Evolutionary conservation across 2,888 invertebrate species (phyloP), one percentile per base, ranked within the genome.

Genomic region (Pandemis corylana): DNA sequence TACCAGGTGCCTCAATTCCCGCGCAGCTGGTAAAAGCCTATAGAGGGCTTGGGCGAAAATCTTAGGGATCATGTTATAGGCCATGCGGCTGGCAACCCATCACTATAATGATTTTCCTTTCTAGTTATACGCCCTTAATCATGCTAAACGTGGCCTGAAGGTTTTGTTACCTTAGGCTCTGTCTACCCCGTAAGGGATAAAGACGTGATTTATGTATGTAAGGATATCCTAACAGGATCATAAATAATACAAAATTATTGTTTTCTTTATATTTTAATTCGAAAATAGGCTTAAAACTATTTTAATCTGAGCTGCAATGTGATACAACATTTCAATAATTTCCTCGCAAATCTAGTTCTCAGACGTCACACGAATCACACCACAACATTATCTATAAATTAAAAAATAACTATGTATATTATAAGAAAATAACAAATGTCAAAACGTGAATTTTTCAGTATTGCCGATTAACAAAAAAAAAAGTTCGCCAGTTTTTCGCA

Each of bases 231-330:
- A 28, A 59, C 6, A 36, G 62, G 62, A 41, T 13, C 62, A 41
- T 2, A 81, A 82, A 83, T 77, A 80, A 80, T 76, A 81, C 76
- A 76, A 74, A 65, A 49, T 44, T 44, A 72, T 76, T 81, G 82
- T 87, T 88, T 88, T 85, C 81, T 85, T 89, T 88, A 87, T 90
- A 90, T 92, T 92, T 91, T 91, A 88, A 89, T 86, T 89, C 89
- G 89, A 93, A 93, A 93, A 93, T 93, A 91, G 92, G 88, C 93
- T 94, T 93, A 94, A 20, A 74, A 89, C 91, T 93, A 93, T 91
- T 86, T 84, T 51, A 82, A 86, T 83, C 86, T 78, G 78, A 87
- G 88, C 84, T 89, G 89, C 85, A 88, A 89, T 90, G 91, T 91
- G 93, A 92, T 89, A 86, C 86, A 76, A 63, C 53, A 51, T 70